These are phyloP conservation scores for Premnoplex brunnescens DNA, from an alignment of 2,797 vertebrate genomes.

Conservation along the genomic window DNA sequence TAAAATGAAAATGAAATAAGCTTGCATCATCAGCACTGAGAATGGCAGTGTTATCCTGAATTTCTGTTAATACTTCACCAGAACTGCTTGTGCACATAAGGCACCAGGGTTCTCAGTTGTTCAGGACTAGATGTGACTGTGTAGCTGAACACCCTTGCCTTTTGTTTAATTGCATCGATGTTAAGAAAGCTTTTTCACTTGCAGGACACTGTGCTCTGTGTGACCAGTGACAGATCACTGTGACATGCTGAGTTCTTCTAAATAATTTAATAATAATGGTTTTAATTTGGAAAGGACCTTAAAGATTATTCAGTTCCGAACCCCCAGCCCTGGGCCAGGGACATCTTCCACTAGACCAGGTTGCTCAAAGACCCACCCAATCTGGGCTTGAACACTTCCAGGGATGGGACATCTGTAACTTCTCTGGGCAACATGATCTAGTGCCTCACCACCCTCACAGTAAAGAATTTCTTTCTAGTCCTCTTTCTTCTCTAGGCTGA, in stretches of 20 bases:
- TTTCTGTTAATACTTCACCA: not conserved
- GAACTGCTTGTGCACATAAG: not conserved
- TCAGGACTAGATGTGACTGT: not conserved
- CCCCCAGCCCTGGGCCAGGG: not conserved
- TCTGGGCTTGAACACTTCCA: not conserved
- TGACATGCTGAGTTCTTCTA: not conserved
- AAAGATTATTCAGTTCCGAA: not conserved
- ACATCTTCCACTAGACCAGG: not conserved
- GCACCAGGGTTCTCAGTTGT: not conserved
- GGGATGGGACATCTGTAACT: not conserved
- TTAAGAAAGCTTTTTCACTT: not conserved
- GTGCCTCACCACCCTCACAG: not conserved
- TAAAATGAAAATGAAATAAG: constrained; percentile 46
- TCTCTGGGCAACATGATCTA: not conserved
- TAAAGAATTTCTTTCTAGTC: not conserved
- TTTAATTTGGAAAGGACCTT: not conserved
- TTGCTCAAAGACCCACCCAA: not conserved
- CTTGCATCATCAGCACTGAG: not conserved
- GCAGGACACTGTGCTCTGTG: not conserved
- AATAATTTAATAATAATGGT: not conserved
- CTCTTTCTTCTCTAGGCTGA: not conserved
- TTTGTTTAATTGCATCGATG: not conserved
- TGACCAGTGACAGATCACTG: not conserved
- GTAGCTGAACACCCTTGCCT: not conserved
- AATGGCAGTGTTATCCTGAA: not conserved